A percentile compares a stretch with the other conserved stretches of the same genome.
phyloP scores from a whole-genome alignment of 2,888 invertebrate species.

The Drosophila multiciliata region DNA sequence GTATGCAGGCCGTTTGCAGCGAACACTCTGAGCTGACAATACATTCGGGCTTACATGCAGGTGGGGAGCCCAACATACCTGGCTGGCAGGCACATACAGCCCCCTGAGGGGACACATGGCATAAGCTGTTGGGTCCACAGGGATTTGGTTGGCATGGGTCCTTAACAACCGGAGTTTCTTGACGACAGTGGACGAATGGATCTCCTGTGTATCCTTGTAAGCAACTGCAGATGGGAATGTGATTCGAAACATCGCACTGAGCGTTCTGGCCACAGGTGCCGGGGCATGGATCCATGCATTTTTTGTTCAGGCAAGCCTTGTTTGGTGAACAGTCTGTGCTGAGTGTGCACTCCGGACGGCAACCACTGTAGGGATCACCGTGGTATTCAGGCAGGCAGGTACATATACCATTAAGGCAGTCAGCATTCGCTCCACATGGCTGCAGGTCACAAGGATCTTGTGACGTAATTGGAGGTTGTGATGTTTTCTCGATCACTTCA shows the following conservation, averaged over 20 bases:
- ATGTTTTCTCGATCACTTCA: slow-evolving; percentile 86
- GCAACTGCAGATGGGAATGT: slow-evolving; percentile 92
- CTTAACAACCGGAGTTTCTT: slow-evolving; percentile 83
- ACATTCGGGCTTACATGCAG: slow-evolving; percentile 92
- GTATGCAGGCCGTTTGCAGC: slow-evolving; percentile 89
- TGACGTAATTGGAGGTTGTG: slow-evolving; percentile 81
- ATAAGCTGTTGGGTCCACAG: slow-evolving; percentile 86
- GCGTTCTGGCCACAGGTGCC: slow-evolving; percentile 94
- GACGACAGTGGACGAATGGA: slow-evolving; percentile 89
- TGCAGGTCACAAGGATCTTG: slow-evolving; percentile 91
- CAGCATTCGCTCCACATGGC: slow-evolving; percentile 94
- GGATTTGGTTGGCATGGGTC: slow-evolving; percentile 86
- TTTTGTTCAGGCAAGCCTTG: slow-evolving; percentile 92
- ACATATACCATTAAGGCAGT: slow-evolving; percentile 93
- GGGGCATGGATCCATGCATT: slow-evolving; percentile 93
- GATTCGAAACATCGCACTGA: slow-evolving; percentile 92
- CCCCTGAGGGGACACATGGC: slow-evolving; percentile 87
- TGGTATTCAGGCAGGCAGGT: slow-evolving; percentile 92
- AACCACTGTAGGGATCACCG: slow-evolving; percentile 94
- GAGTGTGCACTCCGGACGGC: slow-evolving; percentile 94
- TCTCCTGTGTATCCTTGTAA: slow-evolving; percentile 91
- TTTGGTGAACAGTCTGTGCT: slow-evolving; percentile 92
- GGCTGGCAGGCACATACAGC: slow-evolving; percentile 91
- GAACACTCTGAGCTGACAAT: slow-evolving; percentile 91
- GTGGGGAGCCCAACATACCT: slow-evolving; percentile 90